Percentiles rank a stretch among this genome's conserved stretches.
Conservation (phyloP, 2,113 vertebrate species). For the Turnix velox region DNA sequence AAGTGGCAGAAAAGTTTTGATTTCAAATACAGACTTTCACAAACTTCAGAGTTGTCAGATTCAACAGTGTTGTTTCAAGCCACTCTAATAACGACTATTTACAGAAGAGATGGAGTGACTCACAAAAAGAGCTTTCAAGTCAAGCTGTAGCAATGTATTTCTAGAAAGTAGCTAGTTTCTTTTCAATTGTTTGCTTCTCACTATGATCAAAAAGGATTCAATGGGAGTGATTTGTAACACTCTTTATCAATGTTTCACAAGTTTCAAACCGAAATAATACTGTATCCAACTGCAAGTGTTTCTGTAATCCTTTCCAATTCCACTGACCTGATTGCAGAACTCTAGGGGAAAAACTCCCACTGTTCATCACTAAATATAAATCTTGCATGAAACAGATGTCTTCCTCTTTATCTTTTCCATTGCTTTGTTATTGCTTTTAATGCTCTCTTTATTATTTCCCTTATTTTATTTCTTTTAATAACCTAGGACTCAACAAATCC, state of each 20-base stretch:
- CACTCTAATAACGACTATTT: slow-evolving; percentile 4
- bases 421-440: slow-evolving; percentile 52
- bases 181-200: slow-evolving; percentile 12
- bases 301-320: neutral
- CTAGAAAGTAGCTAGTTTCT: slow-evolving; percentile 7
- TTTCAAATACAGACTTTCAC: neutral
- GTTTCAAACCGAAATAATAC: slow-evolving; percentile 24
- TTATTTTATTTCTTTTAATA: slow-evolving; percentile 34
- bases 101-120: neutral
- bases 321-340: neutral
- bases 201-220: slow-evolving; percentile 17
- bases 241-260: neutral
- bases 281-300: slow-evolving; percentile 3
- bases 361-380: slow-evolving; percentile 53
- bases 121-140: slow-evolving; percentile 20
- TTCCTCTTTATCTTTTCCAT: slow-evolving; percentile 42
- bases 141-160: slow-evolving; percentile 1
- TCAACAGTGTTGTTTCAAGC: neutral
- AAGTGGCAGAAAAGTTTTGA: neutral
- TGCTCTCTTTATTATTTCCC: slow-evolving; percentile 20
- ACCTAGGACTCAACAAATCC: neutral
- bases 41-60: neutral
- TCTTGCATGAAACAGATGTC: slow-evolving; percentile 32
- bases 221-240: slow-evolving; percentile 33
- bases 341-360: neutral